These are phyloP conservation scores for Scleropages formosus DNA, from an alignment of 2,797 vertebrate genomes.

Conservation along the genomic window DNA sequence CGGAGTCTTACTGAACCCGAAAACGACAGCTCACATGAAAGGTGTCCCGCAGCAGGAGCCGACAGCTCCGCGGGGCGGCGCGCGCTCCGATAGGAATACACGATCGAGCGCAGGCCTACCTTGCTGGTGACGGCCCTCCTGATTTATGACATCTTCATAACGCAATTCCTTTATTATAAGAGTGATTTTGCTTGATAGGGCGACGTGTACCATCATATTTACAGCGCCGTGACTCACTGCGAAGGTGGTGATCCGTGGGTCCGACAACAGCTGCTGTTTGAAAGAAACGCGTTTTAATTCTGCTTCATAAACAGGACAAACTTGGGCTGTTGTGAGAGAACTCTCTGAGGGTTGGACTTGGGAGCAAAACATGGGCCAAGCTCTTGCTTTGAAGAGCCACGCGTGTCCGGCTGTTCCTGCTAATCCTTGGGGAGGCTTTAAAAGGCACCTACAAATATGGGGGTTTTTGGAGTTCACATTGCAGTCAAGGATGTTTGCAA, in stretches of 20 bases:
- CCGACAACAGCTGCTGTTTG: too few relatives aligned
- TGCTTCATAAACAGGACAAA: background rate
- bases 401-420: background rate
- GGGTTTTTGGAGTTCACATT: constrained; percentile 4
- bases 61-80: background rate
- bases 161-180: too few relatives aligned
- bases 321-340: background rate
- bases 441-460: constrained; percentile 6
- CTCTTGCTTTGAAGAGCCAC: constrained; percentile 8
- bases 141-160: constrained; percentile 5
- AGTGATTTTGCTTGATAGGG: background rate
- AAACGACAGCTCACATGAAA: constrained; percentile 20
- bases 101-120: background rate
- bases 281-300: background rate
- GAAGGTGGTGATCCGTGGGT: too few relatives aligned
- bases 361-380: background rate
- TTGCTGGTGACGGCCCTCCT: background rate
- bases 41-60: background rate
- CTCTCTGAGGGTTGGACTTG: background rate
- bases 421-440: background rate
- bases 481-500: too few relatives aligned
- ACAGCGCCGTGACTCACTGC: background rate
- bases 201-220: constrained; percentile 3
- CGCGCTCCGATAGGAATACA: background rate
- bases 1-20: constrained; percentile 10